Evolutionary conservation across 2,797 vertebrate species (phyloP).

Genomic region (Strix occidentalis): DNA sequence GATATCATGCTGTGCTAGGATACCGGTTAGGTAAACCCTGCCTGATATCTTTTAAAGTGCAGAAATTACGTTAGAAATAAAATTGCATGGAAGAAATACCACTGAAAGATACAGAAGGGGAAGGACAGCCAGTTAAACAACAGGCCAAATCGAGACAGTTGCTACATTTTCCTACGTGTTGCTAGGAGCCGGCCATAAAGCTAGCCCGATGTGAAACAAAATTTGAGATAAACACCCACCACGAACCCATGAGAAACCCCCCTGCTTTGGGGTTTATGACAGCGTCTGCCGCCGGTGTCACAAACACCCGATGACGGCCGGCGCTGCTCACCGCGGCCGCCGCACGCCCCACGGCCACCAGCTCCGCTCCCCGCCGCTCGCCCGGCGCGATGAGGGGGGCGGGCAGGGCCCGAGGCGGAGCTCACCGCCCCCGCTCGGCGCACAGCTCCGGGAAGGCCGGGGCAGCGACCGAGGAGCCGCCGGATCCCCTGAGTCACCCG

Average conservation of each 20-base stretch:
- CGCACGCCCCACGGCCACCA: fast-evolving
- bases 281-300: fast-evolving
- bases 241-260: fast-evolving
- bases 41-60: not conserved
- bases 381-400: fast-evolving
- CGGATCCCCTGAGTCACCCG: not conserved
- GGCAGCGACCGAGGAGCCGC: not conserved
- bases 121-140: not conserved
- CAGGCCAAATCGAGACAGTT: fast-evolving
- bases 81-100: not conserved
- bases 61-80: not conserved
- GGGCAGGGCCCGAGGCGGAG: not conserved
- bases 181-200: not conserved
- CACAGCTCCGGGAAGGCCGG: not conserved
- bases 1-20: not conserved
- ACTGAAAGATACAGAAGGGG: not conserved
- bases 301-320: fast-evolving
- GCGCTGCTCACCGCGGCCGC: not conserved
- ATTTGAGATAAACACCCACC: fast-evolving
- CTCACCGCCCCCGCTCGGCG: not conserved
- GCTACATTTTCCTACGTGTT: fast-evolving
- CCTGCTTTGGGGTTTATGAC: fast-evolving
- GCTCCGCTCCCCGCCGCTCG: fast-evolving
- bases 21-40: not conserved
- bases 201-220: fast-evolving